Percentiles rank a stretch among this genome's conserved stretches.
Evolutionary conservation across 2,113 vertebrate genomes (phyloP).

Genomic region (Neolamprologus kungweensis): DNA sequence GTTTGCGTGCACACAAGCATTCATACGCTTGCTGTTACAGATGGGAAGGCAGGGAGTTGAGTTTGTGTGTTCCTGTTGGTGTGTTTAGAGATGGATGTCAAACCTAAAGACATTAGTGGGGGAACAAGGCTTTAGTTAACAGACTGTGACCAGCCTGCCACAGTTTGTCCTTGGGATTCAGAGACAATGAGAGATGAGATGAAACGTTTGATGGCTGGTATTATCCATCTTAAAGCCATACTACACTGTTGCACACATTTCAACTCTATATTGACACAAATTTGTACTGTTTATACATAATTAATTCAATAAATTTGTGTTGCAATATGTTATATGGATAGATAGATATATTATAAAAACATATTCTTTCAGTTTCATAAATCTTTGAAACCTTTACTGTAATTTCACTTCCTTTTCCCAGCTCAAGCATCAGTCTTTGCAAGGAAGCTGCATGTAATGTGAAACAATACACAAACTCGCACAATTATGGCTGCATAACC

Average conservation of each 20-base stretch:
- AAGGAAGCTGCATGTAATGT: neutral
- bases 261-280: neutral
- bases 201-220: neutral
- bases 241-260: neutral
- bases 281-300: neutral
- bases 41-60: neutral
- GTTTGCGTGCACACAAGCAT: neutral
- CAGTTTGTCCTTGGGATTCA: slow-evolving; percentile 32
- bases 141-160: slow-evolving; percentile 34
- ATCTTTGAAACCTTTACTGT: neutral
- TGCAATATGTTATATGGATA: neutral
- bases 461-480: neutral
- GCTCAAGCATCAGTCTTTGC: neutral
- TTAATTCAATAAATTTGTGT: neutral
- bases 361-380: neutral
- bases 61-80: neutral
- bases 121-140: slow-evolving; percentile 17
- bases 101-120: slow-evolving; percentile 10
- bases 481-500: neutral
- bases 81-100: slow-evolving; percentile 18
- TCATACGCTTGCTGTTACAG: neutral
- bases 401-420: neutral
- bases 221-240: neutral
- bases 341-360: neutral
- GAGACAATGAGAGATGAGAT: slow-evolving; percentile 9